Conservation (phyloP, 2,113 vertebrate species). For the Phyllopteryx taeniolatus region DNA sequence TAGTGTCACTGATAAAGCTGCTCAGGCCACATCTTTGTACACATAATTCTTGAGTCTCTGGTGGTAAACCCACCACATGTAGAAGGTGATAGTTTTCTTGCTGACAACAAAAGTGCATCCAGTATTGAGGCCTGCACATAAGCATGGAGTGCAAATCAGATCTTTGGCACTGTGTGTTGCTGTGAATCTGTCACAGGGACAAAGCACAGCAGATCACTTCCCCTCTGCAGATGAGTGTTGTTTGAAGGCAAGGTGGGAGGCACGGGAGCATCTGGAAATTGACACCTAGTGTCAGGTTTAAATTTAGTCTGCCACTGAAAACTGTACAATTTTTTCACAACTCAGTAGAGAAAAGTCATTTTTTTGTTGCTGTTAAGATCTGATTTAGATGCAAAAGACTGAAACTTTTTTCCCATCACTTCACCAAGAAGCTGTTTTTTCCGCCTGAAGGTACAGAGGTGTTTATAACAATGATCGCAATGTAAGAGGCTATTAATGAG, state of each 20-base stretch:
- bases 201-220: constrained; percentile 32
- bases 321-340: not conserved
- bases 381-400: constrained; percentile 8
- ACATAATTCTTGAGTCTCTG: not conserved
- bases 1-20: not conserved
- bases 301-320: not conserved
- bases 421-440: not conserved
- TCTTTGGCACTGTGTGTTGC: constrained; percentile 7
- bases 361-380: not conserved
- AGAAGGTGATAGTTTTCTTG: constrained; percentile 22
- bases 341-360: not conserved
- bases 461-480: constrained; percentile 30
- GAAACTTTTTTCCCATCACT: constrained; percentile 22
- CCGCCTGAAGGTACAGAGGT: constrained; percentile 17
- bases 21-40: not conserved
- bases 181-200: constrained; percentile 36
- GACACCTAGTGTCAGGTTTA: constrained; percentile 5
- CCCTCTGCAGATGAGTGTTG: constrained; percentile 15
- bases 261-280: constrained; percentile 33
- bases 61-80: not conserved
- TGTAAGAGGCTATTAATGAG: constrained; percentile 19
- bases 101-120: not conserved
- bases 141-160: constrained; percentile 7
- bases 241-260: constrained; percentile 4
- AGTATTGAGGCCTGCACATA: not conserved